Base-by-base conservation (phyloP, 2,888 invertebrate species). In the Alviniconcha strummeri region DNA sequence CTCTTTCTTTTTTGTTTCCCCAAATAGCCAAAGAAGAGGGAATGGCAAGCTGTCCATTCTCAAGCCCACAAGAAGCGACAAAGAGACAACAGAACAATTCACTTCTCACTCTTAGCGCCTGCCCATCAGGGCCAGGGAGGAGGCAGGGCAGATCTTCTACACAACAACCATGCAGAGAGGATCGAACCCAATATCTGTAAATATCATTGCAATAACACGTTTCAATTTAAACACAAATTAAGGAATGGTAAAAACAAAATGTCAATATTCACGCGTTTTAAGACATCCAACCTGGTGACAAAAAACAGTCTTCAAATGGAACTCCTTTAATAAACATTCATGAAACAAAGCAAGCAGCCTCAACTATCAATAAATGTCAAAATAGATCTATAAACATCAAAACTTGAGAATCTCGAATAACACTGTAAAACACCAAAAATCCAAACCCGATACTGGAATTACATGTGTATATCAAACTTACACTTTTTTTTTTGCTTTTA, bases 231-330 rank as follows among this genome's bases (percentile, higher is more conserved):
- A 83, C 77, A 82, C 57, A 83, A 83, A 83, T 60, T 79, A 71
- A 83, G 85, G 89, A 89, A 89, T 89, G 89, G 86, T 87, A 86
- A 88, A 88, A 88, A 86, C 85, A 84, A 84, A 87, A 87, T 87
- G 86, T 85, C 85, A 87, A 86, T 84, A 82, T 84, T 83, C 67
- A 81, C 69, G 55, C 81, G 57, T 77, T 71, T 56, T 81, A 82
- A 82, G 69, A 77, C 19, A 67, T 57, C 67, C 79, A 79, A 79
- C 79, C 67, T 67, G 79, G 79, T 67, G 79, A 79, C 57, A 81
- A 60, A 81, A 81, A 60, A 81, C 60, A 60, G 52, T 78, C 60
- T 81, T 85, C 76, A 67, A 85, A 76, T 75, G 80, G 80, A 83
- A 82, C 80, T 69, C 67, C 76, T 81, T 71, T 64, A 84, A 82